Conservation (phyloP, 2,113 vertebrate species). For the Sapajus apella region DNA sequence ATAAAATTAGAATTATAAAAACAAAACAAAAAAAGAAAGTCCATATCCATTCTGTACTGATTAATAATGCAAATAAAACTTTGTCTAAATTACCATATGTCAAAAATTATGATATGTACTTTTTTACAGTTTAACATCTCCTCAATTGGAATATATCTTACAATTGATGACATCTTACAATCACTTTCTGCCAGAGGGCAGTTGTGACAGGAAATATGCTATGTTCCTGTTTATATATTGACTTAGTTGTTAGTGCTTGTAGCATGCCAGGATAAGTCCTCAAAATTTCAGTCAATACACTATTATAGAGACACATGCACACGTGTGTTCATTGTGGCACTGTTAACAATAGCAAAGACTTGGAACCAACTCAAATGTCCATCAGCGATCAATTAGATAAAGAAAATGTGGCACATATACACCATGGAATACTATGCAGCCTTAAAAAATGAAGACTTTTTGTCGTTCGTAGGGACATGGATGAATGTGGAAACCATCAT, state of each 20-base stretch:
- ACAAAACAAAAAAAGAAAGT: background rate
- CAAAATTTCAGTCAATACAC: background rate
- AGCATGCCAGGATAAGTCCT: background rate
- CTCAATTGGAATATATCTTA: background rate
- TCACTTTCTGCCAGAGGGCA: background rate
- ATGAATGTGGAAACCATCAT: too few relatives aligned
- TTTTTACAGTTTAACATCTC: background rate
- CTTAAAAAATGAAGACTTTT: too few relatives aligned
- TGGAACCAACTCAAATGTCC: too few relatives aligned
- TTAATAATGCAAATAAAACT: constrained; percentile 1
- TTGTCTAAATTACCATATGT: background rate
- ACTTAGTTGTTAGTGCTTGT: background rate
- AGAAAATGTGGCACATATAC: too few relatives aligned
- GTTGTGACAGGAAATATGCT: background rate
- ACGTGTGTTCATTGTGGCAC: too few relatives aligned
- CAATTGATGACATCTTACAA: background rate
- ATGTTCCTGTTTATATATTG: background rate
- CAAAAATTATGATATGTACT: background rate
- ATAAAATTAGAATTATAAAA: too few relatives aligned
- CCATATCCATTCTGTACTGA: background rate
- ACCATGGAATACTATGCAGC: too few relatives aligned
- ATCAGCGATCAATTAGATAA: too few relatives aligned
- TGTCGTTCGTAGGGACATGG: too few relatives aligned
- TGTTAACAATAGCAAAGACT: too few relatives aligned
- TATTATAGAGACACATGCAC: background rate